Base-by-base conservation (phyloP, 2,113 vertebrate species). In the Myotis yumanensis region DNA sequence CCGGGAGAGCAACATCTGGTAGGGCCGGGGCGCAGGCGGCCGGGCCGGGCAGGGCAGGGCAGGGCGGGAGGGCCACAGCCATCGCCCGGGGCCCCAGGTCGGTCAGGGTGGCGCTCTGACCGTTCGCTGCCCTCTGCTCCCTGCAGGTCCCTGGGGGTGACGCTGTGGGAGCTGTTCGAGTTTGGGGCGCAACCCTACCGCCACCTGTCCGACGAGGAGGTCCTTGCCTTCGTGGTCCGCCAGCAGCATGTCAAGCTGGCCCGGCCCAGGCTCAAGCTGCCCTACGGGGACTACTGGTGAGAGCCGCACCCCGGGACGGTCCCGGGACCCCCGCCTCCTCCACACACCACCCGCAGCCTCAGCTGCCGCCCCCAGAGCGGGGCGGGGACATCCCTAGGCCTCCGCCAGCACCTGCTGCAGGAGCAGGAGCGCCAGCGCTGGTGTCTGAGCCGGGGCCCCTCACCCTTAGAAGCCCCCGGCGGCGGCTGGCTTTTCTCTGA, bases 1-100 rank as follows among this genome's bases (percentile, higher is more conserved):
- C 95, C 99, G 99, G n/a, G 98, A 98, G 97, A 99, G 99, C 98
- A 99, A 99, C 68, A 98, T 99, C 95, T 99, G 99, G 99, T 99
- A 98, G 51, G 43, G 28, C 22, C 46, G 1, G 0, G 11, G 28
- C 64, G 15, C 43, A 5, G 43, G 8, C 43, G 43, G 43, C 43
- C 43, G 20, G 48, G 62, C 59, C 40, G 64, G 28, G n/a, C 52
- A n/a, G n/a, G n/a, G n/a, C n/a, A n/a, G 4, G 66, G 88, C 28
- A n/a, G 32, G 40, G 28, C 2, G 37, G 48, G 62, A 20, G 52
- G 28, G 59, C 8, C 52, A 7, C 52, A 11, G 73, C 18, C 51
- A 46, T 46, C 43, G 9, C 72, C 72, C 3, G 15, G 10, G 6
- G 59, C 11, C 37, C 35, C 15, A 1, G 8, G 46, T 0, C 0